Evolutionary conservation across 1,140 invertebrate species (phyloP).

Genomic region (Pachyrhynchus sulphureomaculatus): DNA sequence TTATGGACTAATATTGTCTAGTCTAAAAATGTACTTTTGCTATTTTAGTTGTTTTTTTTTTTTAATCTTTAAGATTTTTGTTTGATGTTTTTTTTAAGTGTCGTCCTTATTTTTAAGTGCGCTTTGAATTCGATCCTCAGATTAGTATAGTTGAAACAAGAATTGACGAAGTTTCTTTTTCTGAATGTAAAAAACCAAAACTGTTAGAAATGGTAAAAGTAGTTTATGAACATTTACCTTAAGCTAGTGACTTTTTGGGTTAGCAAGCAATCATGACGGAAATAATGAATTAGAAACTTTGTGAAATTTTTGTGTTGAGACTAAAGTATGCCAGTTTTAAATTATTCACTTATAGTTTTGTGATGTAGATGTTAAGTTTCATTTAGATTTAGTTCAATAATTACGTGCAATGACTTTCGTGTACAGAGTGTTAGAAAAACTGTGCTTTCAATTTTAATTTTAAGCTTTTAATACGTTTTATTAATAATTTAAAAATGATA

Average conservation of each 20-base stretch:
- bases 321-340: slow-evolving; percentile 16
- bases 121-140: no score
- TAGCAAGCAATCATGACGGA: no score
- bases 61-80: no score
- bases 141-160: no score
- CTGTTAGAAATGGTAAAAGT: no score
- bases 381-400: slow-evolving; percentile 9
- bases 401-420: slow-evolving; percentile 17
- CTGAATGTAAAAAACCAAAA: no score
- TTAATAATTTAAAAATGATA: no score
- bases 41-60: background rate
- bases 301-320: background rate
- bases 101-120: no score
- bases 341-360: slow-evolving; percentile 16
- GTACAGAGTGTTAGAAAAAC: background rate
- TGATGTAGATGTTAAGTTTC: slow-evolving; percentile 19
- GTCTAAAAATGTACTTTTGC: slow-evolving; percentile 38
- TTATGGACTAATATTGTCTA: slow-evolving; percentile 37
- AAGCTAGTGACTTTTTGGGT: no score
- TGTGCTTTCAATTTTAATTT: background rate
- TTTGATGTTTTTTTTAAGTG: background rate
- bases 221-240: no score
- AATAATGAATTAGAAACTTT: background rate
- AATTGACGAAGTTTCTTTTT: no score
- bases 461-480: no score